Evolutionary conservation across 2,113 vertebrate species (phyloP).

Genomic region (Odobenus rosmarus): DNA sequence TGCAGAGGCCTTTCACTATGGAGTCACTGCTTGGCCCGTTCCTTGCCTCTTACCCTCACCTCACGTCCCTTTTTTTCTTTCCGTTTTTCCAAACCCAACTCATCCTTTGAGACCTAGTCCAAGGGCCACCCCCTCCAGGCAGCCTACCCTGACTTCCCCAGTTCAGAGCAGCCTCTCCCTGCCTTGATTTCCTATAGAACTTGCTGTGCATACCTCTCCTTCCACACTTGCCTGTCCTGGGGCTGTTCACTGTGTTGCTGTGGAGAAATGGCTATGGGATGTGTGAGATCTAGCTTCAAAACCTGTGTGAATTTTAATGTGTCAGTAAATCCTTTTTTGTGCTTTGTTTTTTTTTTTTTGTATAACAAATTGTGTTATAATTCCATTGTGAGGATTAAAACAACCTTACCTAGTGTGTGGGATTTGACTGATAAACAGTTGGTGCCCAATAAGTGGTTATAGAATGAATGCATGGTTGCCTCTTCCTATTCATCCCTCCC

Average conservation of each 20-base stretch:
- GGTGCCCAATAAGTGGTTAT: not conserved
- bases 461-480: not conserved
- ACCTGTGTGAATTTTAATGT: not conserved
- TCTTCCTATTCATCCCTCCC: not conserved
- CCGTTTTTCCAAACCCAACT: not conserved
- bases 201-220: not conserved
- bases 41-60: not conserved
- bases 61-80: not conserved
- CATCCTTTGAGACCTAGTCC: not conserved
- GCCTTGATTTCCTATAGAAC: not conserved
- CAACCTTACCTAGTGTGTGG: not conserved
- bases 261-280: not conserved
- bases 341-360: not conserved
- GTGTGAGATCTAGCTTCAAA: not conserved
- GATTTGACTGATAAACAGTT: not conserved
- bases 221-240: not conserved
- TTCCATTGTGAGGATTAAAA: conserved; percentile 6
- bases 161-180: not conserved
- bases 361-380: not conserved
- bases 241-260: not conserved
- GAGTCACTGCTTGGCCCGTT: not conserved
- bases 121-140: not conserved
- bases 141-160: not conserved
- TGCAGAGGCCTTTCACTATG: not conserved
- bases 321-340: not conserved